These are phyloP conservation scores for Chloebia gouldiae DNA, from an alignment of 2,113 vertebrate genomes.

Conservation along the genomic window DNA sequence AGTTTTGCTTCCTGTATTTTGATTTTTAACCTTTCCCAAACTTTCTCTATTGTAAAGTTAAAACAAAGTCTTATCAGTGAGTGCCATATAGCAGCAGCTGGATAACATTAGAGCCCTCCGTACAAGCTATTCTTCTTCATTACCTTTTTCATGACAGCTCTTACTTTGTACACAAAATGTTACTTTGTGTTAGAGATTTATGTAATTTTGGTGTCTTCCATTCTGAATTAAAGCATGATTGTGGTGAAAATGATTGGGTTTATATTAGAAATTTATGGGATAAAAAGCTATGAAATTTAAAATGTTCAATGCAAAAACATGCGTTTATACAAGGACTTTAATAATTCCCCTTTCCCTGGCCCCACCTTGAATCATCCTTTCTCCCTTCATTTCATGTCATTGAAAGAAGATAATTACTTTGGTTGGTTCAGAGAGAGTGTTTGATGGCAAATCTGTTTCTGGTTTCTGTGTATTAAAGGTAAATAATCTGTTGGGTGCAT, in stretches of 20 bases:
- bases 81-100: conserved; percentile 87
- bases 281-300: neutral
- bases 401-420: neutral
- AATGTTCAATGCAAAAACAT: conserved; percentile 4
- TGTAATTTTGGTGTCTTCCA: conserved; percentile 84
- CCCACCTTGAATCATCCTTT: neutral
- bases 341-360: neutral
- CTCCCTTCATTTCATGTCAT: neutral
- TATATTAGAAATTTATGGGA: conserved; percentile 26
- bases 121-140: conserved; percentile 92
- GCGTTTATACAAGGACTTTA: neutral
- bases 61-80: conserved; percentile 79
- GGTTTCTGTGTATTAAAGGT: neutral
- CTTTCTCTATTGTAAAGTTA: conserved; percentile 77
- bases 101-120: conserved; percentile 87
- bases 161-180: conserved; percentile 84
- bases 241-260: conserved; percentile 9
- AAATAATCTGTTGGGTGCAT: neutral
- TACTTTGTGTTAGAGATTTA: conserved; percentile 90
- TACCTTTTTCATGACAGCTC: conserved; percentile 86
- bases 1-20: conserved; percentile 73
- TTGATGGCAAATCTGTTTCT: neutral
- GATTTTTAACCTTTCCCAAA: conserved; percentile 77
- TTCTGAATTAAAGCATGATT: conserved; percentile 72
- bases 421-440: neutral